Base-by-base conservation (phyloP, 1,140 invertebrate species). In the Polyergus mexicanus region DNA sequence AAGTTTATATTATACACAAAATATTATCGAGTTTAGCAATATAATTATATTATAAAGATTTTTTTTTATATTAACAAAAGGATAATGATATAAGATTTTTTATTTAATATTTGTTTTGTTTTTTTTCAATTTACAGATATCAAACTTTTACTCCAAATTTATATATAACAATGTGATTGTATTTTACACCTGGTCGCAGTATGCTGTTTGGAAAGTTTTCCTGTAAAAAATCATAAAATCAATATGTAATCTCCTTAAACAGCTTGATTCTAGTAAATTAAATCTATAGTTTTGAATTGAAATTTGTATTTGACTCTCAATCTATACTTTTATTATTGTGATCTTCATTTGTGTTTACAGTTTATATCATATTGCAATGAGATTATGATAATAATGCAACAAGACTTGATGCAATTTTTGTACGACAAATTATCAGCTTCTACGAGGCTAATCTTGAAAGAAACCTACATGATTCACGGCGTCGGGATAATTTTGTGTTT, bases 401-500 rank as follows among this genome's bases (percentile, higher is more conserved):
- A 41, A 68, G 6, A 68, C 7, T 68, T 41, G 4, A 3, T 68
- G 41, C n/a, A 25, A 13, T 6, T 25, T 68, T 44, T 16, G 2
- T 35, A 5, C 60, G 7, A 38, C 38, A 22, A 44, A 22, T 68
- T 35, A 65, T 38, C 19, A n/a, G 8, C n/a, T 44, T 10, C 22
- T 65, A 19, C 11, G 5, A 66, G 2, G 8, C 38, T n/a, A 66
- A 44, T 51, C 68, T 32, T 28, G 7, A 71, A 3, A 19, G 32
- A 72, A 19, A 94, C 95, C 95, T 94, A 98, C 96, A 93, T 98
- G 96, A 95, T 99, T 98, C 2, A 99, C 95, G 13, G 98, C 97
- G 95, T 99, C 97, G 0, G 98, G 98, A 95, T 97, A 99, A 91
- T 98, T 98, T 94, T 99, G 98, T 0, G 98, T 98, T 94, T 99